Percentiles rank a stretch among this genome's conserved stretches.
These are phyloP conservation scores for Caenorhabditis wallacei DNA, from an alignment of 2,888 invertebrate genomes.

Conservation along the genomic window DNA sequence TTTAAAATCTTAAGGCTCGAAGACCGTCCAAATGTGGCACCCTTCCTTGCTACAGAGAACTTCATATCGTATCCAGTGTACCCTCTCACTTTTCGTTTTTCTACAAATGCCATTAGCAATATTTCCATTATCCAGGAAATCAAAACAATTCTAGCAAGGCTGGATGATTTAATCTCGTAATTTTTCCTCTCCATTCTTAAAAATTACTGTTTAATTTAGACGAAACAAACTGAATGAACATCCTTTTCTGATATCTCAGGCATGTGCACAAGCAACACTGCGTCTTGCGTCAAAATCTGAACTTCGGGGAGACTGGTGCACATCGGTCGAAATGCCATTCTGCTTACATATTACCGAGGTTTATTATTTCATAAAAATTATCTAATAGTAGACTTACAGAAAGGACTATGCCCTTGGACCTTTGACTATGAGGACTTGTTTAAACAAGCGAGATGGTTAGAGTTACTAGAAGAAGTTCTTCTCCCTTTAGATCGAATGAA, in stretches of 20 bases:
- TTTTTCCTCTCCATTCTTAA: not conserved
- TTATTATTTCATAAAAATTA: not conserved
- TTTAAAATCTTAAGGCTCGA: slow-evolving; percentile 15
- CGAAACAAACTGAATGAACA: slow-evolving; percentile 48
- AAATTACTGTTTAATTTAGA: not conserved
- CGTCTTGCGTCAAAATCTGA: slow-evolving; percentile 46
- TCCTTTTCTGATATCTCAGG: slow-evolving; percentile 63
- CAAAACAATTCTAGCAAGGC: slow-evolving; percentile 12
- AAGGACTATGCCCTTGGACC: slow-evolving; percentile 53
- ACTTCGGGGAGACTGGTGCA: slow-evolving; percentile 55
- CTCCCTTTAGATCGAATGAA: slow-evolving; percentile 53
- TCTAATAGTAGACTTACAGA: slow-evolving; percentile 20
- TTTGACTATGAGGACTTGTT: slow-evolving; percentile 61
- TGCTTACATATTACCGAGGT: slow-evolving; percentile 61
- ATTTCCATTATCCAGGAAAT: slow-evolving; percentile 33
- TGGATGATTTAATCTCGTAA: slow-evolving; percentile 53
- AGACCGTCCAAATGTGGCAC: slow-evolving; percentile 57
- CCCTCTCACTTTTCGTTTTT: slow-evolving; percentile 44
- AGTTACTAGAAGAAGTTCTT: slow-evolving; percentile 60
- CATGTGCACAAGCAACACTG: slow-evolving; percentile 65
- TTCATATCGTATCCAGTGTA: slow-evolving; percentile 42
- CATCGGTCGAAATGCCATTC: slow-evolving; percentile 63
- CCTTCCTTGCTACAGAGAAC: slow-evolving; percentile 50
- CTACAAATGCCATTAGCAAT: slow-evolving; percentile 24
- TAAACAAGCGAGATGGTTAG: slow-evolving; percentile 58